Evolutionary conservation across 1,140 invertebrate species (phyloP).

Genomic region (Fragariocoptes setiger): DNA sequence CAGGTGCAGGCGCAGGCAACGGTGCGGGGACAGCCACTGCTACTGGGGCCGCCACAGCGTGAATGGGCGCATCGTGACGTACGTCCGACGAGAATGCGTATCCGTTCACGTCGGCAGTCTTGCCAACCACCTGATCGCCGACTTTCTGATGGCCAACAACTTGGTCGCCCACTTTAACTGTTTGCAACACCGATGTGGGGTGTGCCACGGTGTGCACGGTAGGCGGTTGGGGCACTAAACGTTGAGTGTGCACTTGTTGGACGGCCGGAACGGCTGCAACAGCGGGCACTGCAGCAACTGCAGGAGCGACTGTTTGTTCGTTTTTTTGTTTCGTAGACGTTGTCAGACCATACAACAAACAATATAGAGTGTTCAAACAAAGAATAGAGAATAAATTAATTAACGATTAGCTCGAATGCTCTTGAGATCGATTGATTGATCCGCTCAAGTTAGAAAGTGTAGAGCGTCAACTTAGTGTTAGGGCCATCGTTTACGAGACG

Average conservation of each 20-base stretch:
- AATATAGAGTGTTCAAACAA: no score
- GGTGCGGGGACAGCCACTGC: background rate
- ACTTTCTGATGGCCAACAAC: background rate
- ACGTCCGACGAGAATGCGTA: constrained; percentile 1
- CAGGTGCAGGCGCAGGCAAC: background rate
- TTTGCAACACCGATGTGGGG: background rate
- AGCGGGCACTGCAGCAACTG: background rate
- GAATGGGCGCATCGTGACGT: background rate
- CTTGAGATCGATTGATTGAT: no score
- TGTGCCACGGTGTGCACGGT: background rate
- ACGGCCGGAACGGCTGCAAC: background rate
- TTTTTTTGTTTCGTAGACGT: no score
- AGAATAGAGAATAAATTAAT: no score
- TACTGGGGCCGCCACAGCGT: background rate
- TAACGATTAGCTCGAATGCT: no score
- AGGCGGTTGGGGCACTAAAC: background rate
- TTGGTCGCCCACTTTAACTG: background rate
- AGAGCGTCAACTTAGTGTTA: no score
- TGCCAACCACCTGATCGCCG: background rate
- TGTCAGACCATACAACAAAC: no score
- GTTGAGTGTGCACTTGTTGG: background rate
- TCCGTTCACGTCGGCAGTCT: background rate
- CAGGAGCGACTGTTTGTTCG: no score
- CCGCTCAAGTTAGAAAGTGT: no score
- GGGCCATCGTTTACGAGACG: no score